Evolutionary conservation across 2,113 vertebrate genomes (phyloP).

Genomic region (Mustelus asterias): DNA sequence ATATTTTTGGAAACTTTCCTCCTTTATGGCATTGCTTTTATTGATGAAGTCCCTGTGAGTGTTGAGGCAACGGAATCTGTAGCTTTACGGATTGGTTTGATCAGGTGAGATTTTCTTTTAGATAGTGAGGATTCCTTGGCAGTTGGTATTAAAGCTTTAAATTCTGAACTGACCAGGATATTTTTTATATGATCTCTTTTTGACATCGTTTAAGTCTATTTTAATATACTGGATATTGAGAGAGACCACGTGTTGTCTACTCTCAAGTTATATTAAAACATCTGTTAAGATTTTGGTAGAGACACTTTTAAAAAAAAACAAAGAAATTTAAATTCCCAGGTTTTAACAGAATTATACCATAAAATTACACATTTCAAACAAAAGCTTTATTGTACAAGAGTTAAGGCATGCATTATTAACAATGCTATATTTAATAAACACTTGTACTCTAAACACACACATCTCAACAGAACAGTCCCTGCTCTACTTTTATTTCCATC

Average conservation of each 20-base stretch:
- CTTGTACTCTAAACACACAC: not conserved
- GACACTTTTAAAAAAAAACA: not conserved
- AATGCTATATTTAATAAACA: not conserved
- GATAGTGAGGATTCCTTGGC: not conserved
- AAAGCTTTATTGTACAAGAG: not conserved
- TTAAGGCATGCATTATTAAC: not conserved
- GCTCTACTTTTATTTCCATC: not conserved
- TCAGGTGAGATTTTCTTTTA: slow-evolving; percentile 62
- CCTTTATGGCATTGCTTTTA: slow-evolving; percentile 79
- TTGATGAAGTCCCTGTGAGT: slow-evolving; percentile 73
- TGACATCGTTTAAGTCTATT: not conserved
- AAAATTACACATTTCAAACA: not conserved
- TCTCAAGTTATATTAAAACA: not conserved
- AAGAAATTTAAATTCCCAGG: not conserved
- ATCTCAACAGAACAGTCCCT: not conserved
- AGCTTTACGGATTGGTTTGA: slow-evolving; percentile 71
- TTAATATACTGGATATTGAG: not conserved
- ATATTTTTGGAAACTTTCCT: slow-evolving; percentile 76
- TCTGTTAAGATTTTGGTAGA: not conserved
- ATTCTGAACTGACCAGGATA: not conserved
- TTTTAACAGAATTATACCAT: not conserved
- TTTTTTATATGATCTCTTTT: not conserved
- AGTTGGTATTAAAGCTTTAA: not conserved
- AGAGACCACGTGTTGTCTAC: not conserved
- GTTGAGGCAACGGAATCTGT: slow-evolving; percentile 73